A percentile compares a stretch with the other conserved stretches of the same genome.
phyloP scores from a whole-genome alignment of 2,888 invertebrate genomes.

The Polydrusus cervinus region DNA sequence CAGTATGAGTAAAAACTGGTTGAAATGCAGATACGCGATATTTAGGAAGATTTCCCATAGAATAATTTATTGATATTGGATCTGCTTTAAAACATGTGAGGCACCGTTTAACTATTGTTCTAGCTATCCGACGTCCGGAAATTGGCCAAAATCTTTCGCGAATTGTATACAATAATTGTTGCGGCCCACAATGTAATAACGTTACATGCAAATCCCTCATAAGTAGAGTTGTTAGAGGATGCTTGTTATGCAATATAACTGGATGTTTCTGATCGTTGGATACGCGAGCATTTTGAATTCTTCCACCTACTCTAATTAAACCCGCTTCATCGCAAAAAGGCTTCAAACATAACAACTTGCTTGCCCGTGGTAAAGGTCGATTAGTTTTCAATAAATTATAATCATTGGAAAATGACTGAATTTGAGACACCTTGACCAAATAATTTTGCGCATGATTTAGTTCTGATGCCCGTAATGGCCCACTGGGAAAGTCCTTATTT shows the following conservation, averaged over 20 bases:
- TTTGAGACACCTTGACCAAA: slow-evolving; percentile 4
- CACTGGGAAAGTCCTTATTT: background rate
- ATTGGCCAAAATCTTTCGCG: too few species aligned
- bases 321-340: background rate
- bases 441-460: background rate
- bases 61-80: too few species aligned
- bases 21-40: too few species aligned
- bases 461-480: background rate
- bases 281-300: background rate
- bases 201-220: slow-evolving; percentile 20
- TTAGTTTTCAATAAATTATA: background rate
- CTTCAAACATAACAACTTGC: slow-evolving; percentile 17
- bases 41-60: too few species aligned
- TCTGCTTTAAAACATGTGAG: too few species aligned
- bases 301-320: slow-evolving; percentile 23
- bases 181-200: too few species aligned
- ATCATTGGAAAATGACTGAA: slow-evolving; percentile 4
- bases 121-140: too few species aligned
- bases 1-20: too few species aligned
- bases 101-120: too few species aligned
- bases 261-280: slow-evolving; percentile 1
- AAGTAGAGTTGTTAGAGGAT: slow-evolving; percentile 15
- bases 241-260: slow-evolving; percentile 27
- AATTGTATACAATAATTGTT: too few species aligned
- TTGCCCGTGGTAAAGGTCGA: background rate